A percentile compares a stretch with the other conserved stretches of the same genome.
These are phyloP conservation scores for Cyclophora albipunctata DNA, from an alignment of 2,888 invertebrate species.

Conservation along the genomic window DNA sequence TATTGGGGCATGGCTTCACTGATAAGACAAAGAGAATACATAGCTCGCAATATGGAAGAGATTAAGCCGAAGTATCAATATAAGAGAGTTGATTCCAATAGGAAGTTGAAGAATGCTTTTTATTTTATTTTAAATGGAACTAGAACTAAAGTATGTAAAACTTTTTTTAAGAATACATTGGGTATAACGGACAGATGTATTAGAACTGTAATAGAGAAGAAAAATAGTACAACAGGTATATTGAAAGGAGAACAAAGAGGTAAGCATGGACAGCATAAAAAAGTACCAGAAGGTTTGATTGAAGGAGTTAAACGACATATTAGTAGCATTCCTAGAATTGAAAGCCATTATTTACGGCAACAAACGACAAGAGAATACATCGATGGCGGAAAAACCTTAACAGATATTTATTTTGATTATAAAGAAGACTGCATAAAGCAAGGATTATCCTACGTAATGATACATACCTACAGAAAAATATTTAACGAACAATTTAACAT, in stretches of 20 bases:
- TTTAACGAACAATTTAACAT: no score
- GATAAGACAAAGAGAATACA: slow-evolving; percentile 6
- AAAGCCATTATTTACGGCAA: slow-evolving; percentile 15
- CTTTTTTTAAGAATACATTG: slow-evolving; percentile 17
- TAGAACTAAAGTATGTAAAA: slow-evolving; percentile 14
- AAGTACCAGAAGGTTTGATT: slow-evolving; percentile 4
- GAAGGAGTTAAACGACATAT: slow-evolving; percentile 14
- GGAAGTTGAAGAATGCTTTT: slow-evolving; percentile 18
- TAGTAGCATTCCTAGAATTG: slow-evolving; percentile 15
- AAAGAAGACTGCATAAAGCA: no score
- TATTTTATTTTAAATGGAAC: slow-evolving; percentile 20
- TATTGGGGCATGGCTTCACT: slow-evolving; percentile 9
- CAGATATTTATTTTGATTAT: no score
- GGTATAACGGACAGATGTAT: slow-evolving; percentile 16
- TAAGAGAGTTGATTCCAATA: slow-evolving; percentile 9
- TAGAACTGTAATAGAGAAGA: slow-evolving; percentile 16
- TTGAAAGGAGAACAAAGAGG: slow-evolving; percentile 18
- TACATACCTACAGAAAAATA: no score
- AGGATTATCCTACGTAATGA: no score
- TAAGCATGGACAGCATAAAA: slow-evolving; percentile 13
- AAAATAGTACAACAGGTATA: slow-evolving; percentile 6
- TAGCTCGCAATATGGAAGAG: slow-evolving; percentile 6
- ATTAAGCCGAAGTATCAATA: slow-evolving; percentile 12
- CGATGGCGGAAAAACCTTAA: no score
- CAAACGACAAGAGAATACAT: no score